Evolutionary conservation across 2,113 vertebrate genomes (phyloP).

Genomic region (Podiceps cristatus): DNA sequence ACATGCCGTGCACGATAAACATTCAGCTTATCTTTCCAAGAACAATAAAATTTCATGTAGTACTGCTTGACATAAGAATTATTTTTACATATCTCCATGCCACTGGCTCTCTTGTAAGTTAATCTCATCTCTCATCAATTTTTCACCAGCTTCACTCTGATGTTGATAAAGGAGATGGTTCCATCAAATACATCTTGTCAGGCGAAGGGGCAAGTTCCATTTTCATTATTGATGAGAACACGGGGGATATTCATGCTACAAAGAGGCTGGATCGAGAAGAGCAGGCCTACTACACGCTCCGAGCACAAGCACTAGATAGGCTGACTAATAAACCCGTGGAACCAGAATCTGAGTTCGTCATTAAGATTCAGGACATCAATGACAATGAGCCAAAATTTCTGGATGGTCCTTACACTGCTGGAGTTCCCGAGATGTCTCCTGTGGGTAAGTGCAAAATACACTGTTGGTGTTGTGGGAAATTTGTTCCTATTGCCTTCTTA

Average conservation of each 20-base stretch:
- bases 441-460: conserved; percentile 84
- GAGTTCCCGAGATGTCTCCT: conserved; percentile 95
- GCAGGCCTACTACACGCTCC: conserved; percentile 93
- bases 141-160: conserved; percentile 94
- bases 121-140: conserved; percentile 81
- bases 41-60: conserved; percentile 59
- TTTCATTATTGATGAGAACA: conserved; percentile 98
- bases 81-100: conserved; percentile 71
- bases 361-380: conserved; percentile 98
- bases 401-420: conserved; percentile 91
- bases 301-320: conserved; percentile 91
- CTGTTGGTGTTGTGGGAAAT: not conserved
- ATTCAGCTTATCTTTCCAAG: conserved; percentile 53
- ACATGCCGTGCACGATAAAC: not conserved
- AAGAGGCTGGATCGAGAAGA: conserved; percentile 95
- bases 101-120: conserved; percentile 72
- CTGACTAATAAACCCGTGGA: conserved; percentile 90
- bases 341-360: conserved; percentile 92
- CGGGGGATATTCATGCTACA: conserved; percentile 95
- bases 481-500: conserved; percentile 2
- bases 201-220: conserved; percentile 96
- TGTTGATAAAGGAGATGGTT: conserved; percentile 94
- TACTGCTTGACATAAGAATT: conserved; percentile 42
- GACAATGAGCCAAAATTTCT: conserved; percentile 97
- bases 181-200: conserved; percentile 95